Evolutionary conservation across 2,797 vertebrate species (phyloP), one percentile per base, ranked within the genome.

Genomic region (Melanotaenia pygmaea): DNA sequence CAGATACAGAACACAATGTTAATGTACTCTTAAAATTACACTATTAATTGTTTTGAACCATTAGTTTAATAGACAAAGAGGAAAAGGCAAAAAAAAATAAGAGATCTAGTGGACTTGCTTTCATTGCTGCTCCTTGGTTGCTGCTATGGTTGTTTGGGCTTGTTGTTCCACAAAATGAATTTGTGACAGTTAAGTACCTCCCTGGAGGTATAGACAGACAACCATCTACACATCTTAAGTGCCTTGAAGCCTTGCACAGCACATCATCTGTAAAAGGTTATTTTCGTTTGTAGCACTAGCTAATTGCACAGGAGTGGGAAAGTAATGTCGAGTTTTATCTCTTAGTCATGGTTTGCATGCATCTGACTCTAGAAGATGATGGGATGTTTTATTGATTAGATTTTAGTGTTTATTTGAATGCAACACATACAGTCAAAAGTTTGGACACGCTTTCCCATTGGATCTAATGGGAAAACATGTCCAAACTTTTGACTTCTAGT

Each of bases 141-240:
- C 7, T 35, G n/a, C 16, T 18, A 10, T 67, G 16, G 13, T 3
- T 47, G 54, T 45, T 67, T n/a, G 22, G 54, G 37, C 30, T 16
- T 67, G 51, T 1, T 32, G 38, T 45, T 8, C 54, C 43, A 30
- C 43, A 45, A 24, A 58, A 47, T 59, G 0, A 67, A 18, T 67
- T 30, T 57, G 40, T 58, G 22, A 59, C 62, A 64, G 37, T 5
- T 16, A 32, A 56, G 45, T 38, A 16, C 28, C 22, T 57, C 64
- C 37, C 59, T 30, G 37, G 22, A 51, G 58, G 37, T 51, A 28
- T 26, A 32, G 40, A 56, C 16, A 14, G 28, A 62, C 18, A 28
- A 62, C 22, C 14, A 47, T 57, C 53, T n/a, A 47, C n/a, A 35
- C 43, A 60, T 37, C 26, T 58, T 12, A 11, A 12, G 26, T 40